phyloP scores from a whole-genome alignment of 2,113 vertebrate species.

The Daphoenositta chrysoptera region DNA sequence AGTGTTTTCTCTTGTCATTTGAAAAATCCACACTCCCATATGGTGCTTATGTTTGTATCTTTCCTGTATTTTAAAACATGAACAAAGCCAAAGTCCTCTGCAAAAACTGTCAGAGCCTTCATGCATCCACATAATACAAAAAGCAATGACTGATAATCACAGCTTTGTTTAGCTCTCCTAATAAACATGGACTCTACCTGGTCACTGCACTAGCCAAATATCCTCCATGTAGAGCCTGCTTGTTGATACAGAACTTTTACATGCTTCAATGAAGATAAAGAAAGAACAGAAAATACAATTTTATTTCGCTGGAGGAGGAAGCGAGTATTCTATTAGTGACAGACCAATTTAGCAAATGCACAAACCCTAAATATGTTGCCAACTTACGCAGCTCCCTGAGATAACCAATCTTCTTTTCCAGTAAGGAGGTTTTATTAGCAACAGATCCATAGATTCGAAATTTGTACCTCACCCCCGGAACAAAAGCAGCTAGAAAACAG shows the following conservation, averaged over 20 bases:
- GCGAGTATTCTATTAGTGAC: background rate
- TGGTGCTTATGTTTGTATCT: background rate
- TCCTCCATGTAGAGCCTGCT: accelerated
- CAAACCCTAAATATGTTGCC: background rate
- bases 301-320: background rate
- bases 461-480: constrained; percentile 44
- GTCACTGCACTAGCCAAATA: background rate
- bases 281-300: background rate
- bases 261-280: background rate
- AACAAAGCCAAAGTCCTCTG: background rate
- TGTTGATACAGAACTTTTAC: background rate
- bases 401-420: constrained; percentile 62
- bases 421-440: background rate
- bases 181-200: background rate
- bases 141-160: background rate
- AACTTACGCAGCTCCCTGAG: constrained; percentile 62
- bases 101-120: background rate
- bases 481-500: constrained; percentile 51
- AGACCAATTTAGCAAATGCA: background rate
- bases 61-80: background rate
- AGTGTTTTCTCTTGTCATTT: background rate
- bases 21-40: background rate
- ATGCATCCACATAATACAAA: background rate
- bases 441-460: constrained; percentile 54
- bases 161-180: background rate